phyloP scores from a whole-genome alignment of 92 coral and sea anemone species.

The Siderastrea radians region DNA sequence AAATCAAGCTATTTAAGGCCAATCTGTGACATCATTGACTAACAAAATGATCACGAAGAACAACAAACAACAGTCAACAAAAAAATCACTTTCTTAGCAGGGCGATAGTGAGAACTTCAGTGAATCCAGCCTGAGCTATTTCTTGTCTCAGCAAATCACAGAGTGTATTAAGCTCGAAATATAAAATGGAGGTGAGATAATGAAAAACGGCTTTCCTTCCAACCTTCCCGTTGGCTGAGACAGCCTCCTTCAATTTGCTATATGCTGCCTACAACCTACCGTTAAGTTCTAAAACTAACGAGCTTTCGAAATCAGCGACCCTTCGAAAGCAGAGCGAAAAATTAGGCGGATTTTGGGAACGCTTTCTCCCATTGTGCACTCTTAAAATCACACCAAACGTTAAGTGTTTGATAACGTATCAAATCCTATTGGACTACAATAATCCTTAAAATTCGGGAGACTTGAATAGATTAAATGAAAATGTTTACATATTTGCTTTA shows the following conservation, averaged over 20 bases:
- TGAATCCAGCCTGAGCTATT: conserved; percentile 97
- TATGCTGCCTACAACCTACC: no score
- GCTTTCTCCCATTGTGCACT: no score
- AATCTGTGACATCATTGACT: neutral
- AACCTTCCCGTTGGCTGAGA: neutral
- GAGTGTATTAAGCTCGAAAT: conserved; percentile 93
- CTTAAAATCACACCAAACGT: no score
- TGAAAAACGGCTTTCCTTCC: no score
- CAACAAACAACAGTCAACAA: neutral
- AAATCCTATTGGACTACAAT: no score
- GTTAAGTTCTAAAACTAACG: no score
- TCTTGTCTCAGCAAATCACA: conserved; percentile 95
- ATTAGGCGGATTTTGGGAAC: no score
- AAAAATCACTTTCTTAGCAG: conserved; percentile 67
- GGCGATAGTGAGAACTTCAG: conserved; percentile 95
- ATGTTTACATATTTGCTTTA: conserved; percentile 16
- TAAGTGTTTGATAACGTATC: neutral
- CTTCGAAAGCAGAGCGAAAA: no score
- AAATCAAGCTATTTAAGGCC: no score
- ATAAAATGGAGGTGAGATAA: neutral
- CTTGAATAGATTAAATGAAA: conserved; percentile 1
- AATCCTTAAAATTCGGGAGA: neutral
- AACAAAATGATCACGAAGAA: neutral
- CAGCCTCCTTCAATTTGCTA: neutral
- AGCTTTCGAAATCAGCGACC: no score